A percentile compares a stretch with the other conserved stretches of the same genome.
These are phyloP conservation scores for Xylocopa sonorina DNA, from an alignment of 1,140 invertebrate species.

Conservation along the genomic window DNA sequence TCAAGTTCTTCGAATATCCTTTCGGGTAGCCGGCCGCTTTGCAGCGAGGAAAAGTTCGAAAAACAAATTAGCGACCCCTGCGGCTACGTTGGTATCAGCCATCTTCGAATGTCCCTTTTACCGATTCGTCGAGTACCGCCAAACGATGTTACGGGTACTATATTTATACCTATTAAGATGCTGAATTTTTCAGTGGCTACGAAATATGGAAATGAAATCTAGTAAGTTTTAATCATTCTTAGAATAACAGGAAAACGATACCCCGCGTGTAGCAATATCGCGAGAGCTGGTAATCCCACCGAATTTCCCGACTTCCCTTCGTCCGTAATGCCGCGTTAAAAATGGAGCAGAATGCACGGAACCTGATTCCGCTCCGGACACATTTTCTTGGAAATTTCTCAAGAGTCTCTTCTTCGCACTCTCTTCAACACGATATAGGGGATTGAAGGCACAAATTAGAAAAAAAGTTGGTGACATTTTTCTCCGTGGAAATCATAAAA, in stretches of 20 bases:
- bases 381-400: background rate
- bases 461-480: no score
- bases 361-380: background rate
- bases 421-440: background rate
- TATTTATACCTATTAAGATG: no score
- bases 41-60: background rate
- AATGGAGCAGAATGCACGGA: background rate
- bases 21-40: background rate
- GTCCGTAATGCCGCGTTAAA: background rate
- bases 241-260: no score
- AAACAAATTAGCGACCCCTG: background rate
- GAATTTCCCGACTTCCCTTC: background rate
- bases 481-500: no score
- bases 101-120: background rate
- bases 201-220: no score
- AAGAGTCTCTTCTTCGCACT: background rate
- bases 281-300: background rate
- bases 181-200: no score
- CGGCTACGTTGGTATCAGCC: background rate
- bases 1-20: background rate
- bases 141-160: no score
- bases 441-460: no score
- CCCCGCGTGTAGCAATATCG: background rate
- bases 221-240: no score
- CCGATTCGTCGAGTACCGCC: no score